phyloP scores from a whole-genome alignment of 1,140 invertebrate genomes.

The Cydia amplana region DNA sequence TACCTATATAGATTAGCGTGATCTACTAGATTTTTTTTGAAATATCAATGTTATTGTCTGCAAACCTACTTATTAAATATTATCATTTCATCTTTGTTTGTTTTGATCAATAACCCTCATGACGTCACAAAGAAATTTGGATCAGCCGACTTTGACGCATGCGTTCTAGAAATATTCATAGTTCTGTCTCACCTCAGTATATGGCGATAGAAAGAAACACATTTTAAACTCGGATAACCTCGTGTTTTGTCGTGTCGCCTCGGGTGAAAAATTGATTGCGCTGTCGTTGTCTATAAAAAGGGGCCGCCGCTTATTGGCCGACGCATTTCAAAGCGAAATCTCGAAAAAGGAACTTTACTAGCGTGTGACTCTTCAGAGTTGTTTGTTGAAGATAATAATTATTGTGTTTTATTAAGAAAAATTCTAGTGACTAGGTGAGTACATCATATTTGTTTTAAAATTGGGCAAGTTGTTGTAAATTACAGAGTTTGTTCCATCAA shows the following conservation, averaged over 20 bases:
- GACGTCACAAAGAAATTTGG: constrained; percentile 46
- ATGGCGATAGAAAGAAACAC: constrained; percentile 35
- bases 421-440: constrained; percentile 33
- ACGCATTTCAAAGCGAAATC: constrained; percentile 29
- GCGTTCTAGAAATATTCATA: constrained; percentile 43
- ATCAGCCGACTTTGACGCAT: constrained; percentile 34
- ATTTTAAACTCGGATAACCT: constrained; percentile 36
- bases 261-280: constrained; percentile 22
- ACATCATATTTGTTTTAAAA: not conserved
- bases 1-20: too few species aligned
- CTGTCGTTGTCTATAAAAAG: constrained; percentile 28
- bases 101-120: constrained; percentile 31
- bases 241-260: constrained; percentile 18
- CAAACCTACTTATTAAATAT: constrained; percentile 6
- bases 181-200: constrained; percentile 34
- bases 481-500: not conserved
- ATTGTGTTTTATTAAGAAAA: constrained; percentile 25
- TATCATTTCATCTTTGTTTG: constrained; percentile 26
- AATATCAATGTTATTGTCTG: not conserved
- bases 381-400: constrained; percentile 27
- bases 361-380: constrained; percentile 28
- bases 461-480: not conserved
- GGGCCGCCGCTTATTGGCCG: not conserved
- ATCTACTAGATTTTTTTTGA: not conserved
- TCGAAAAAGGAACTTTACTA: constrained; percentile 29